Conservation (phyloP, 2,113 vertebrate species). For the Ifrita kowaldi region DNA sequence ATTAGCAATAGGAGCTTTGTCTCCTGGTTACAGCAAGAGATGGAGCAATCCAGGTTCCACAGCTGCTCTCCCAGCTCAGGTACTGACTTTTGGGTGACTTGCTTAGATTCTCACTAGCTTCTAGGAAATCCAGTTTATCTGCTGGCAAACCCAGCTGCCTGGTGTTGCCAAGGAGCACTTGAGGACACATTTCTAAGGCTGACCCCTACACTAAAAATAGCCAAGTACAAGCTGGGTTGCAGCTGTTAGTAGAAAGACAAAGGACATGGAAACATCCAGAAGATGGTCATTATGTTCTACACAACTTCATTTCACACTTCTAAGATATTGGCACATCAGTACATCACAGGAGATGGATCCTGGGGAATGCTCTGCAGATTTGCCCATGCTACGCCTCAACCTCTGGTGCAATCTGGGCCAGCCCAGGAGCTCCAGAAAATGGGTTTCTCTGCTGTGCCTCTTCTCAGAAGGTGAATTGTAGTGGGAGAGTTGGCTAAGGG, state of each 20-base stretch:
- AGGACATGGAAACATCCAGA: not conserved
- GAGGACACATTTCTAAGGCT: conserved; percentile 1
- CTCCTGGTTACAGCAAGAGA: not conserved
- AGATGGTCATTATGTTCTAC: not conserved
- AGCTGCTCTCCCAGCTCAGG: not conserved
- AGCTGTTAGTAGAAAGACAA: conserved; percentile 15
- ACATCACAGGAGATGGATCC: not conserved
- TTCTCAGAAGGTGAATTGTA: not conserved
- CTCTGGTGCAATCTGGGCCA: not conserved
- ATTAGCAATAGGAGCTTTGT: not conserved
- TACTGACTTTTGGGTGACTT: not conserved
- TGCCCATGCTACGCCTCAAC: not conserved
- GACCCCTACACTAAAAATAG: conserved; percentile 23
- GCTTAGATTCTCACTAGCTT: not conserved
- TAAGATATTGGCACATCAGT: not conserved
- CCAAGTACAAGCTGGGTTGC: not conserved
- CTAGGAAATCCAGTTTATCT: conserved; percentile 1
- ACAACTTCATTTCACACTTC: not conserved
- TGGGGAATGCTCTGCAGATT: not conserved
- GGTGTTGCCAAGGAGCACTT: conserved; percentile 17
- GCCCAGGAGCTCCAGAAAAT: not conserved
- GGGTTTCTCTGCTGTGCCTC: not conserved
- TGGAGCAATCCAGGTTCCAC: not conserved
- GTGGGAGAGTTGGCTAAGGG: not conserved
- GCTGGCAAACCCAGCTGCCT: not conserved